phyloP scores from a whole-genome alignment of 92 coral and sea anemone species.

The Porites divaricata region DNA sequence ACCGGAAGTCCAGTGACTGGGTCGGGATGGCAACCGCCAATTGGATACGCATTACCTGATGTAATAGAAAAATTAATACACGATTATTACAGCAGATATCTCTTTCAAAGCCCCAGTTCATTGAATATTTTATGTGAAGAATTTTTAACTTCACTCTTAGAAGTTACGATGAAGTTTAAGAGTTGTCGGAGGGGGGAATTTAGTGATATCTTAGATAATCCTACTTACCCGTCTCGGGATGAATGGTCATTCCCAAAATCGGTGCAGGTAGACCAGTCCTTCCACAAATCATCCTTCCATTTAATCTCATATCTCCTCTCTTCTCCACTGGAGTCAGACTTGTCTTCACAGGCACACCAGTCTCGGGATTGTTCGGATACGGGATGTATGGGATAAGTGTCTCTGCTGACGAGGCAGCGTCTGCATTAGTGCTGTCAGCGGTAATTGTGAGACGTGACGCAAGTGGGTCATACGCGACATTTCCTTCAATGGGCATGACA shows the following conservation, averaged over 20 bases:
- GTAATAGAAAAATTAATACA: background rate
- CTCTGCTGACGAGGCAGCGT: slow-evolving; percentile 86
- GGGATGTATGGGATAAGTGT: slow-evolving; percentile 95
- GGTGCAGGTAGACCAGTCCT: slow-evolving; percentile 96
- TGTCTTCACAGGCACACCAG: slow-evolving; percentile 88
- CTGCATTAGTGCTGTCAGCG: slow-evolving; percentile 90
- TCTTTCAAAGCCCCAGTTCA: background rate
- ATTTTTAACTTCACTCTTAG: too few relatives aligned
- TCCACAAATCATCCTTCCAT: slow-evolving; percentile 85
- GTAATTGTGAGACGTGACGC: slow-evolving; percentile 92
- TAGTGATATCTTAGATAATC: background rate
- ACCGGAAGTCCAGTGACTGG: slow-evolving; percentile 98
- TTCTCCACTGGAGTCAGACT: slow-evolving; percentile 76
- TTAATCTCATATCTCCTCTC: slow-evolving; percentile 88
- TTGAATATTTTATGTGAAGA: too few relatives aligned
- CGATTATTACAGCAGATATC: background rate
- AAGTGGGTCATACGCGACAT: slow-evolving; percentile 94
- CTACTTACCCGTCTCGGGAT: slow-evolving; percentile 89
- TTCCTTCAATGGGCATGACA: slow-evolving; percentile 98
- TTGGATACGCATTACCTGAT: slow-evolving; percentile 91
- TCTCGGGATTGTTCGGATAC: slow-evolving; percentile 94
- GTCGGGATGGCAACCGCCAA: slow-evolving; percentile 96
- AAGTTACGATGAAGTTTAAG: too few relatives aligned
- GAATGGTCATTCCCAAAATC: slow-evolving; percentile 96
- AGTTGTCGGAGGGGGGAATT: too few relatives aligned